phyloP scores from a whole-genome alignment of 2,888 invertebrate species.

The Balanococcus diminutus region DNA sequence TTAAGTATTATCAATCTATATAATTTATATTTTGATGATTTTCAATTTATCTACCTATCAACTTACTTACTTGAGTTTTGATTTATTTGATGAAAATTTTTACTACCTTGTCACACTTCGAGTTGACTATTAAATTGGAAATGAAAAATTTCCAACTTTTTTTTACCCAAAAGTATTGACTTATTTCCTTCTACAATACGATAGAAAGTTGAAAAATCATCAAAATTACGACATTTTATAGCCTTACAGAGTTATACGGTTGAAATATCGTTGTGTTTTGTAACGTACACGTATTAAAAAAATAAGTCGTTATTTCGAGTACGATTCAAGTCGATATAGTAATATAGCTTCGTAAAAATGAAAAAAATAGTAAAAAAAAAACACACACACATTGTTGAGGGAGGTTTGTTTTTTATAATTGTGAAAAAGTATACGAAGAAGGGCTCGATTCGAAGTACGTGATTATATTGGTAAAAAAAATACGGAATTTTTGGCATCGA shows the following conservation, averaged over 20 bases:
- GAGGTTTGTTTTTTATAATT: not conserved
- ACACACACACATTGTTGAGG: not conserved
- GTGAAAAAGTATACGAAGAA: not conserved
- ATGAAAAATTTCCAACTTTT: not conserved
- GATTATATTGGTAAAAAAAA: too few species aligned
- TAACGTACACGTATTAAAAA: conserved; percentile 22
- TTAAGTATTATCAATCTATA: not conserved
- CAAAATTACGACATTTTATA: conserved; percentile 3
- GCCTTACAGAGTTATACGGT: not conserved
- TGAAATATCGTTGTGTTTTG: conserved; percentile 19
- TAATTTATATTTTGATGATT: not conserved
- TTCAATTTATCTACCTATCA: not conserved
- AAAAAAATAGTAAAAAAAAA: not conserved
- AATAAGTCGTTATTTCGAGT: conserved; percentile 10
- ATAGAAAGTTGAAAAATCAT: conserved; percentile 26
- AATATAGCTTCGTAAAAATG: not conserved
- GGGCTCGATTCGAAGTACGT: not conserved
- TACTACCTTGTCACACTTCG: too few species aligned
- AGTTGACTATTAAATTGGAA: too few species aligned
- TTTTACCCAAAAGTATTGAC: not conserved
- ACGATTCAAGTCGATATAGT: not conserved
- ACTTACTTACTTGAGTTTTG: not conserved
- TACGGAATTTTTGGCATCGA: too few species aligned
- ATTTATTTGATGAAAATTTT: not conserved
- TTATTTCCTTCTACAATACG: not conserved